These are phyloP conservation scores for Luffia ferchaultella DNA, from an alignment of 2,888 invertebrate genomes.

Conservation along the genomic window DNA sequence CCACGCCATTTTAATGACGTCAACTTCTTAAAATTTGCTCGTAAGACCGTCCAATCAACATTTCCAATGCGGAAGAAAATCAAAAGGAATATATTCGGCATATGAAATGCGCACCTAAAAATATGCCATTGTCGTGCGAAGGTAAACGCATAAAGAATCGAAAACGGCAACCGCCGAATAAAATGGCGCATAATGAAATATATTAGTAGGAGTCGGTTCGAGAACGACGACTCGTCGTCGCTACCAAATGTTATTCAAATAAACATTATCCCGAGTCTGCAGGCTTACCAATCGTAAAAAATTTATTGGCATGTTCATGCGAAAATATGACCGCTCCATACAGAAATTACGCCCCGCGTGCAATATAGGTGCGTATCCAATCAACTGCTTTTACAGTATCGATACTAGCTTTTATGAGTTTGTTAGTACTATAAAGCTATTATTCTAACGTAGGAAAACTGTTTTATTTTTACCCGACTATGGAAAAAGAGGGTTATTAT, in stretches of 20 bases:
- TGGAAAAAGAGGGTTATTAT: too few relatives aligned
- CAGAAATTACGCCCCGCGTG: background rate
- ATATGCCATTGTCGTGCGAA: background rate
- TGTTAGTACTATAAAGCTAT: too few relatives aligned
- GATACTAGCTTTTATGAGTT: too few relatives aligned
- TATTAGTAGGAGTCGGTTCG: background rate
- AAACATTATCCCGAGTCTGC: background rate
- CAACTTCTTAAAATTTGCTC: too few relatives aligned
- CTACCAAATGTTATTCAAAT: slow-evolving; percentile 1
- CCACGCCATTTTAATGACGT: too few relatives aligned
- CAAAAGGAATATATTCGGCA: too few relatives aligned
- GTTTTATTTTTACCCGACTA: too few relatives aligned
- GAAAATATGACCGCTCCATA: background rate
- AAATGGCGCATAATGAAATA: slow-evolving; percentile 1
- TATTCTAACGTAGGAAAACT: too few relatives aligned
- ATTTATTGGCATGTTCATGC: slow-evolving; percentile 1
- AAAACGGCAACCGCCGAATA: background rate
- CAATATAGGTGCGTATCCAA: background rate
- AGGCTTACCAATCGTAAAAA: background rate
- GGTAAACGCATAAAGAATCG: slow-evolving; percentile 2
- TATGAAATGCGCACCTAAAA: background rate
- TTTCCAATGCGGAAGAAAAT: too few relatives aligned
- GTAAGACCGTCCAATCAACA: too few relatives aligned
- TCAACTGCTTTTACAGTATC: too few relatives aligned
- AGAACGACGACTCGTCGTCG: background rate